Evolutionary conservation across 2,797 vertebrate genomes (phyloP).

Genomic region (Zenarchopterus dispar): DNA sequence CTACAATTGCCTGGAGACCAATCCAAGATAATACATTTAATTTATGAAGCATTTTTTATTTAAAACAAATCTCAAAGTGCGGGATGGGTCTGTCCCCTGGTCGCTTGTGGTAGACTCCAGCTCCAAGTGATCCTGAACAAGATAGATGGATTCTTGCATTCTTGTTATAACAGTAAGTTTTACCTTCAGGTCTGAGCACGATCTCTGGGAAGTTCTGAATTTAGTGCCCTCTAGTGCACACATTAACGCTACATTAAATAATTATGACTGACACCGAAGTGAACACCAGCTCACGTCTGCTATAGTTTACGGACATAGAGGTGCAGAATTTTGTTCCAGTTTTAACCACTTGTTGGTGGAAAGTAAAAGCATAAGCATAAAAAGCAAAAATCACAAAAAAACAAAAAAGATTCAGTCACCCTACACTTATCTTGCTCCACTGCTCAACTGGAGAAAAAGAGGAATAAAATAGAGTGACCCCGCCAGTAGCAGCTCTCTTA

Average conservation of each 20-base stretch:
- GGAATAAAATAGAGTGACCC: constrained; percentile 90
- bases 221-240: constrained; percentile 16
- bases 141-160: neutral
- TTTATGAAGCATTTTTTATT: no score
- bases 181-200: neutral
- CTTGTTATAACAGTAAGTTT: neutral
- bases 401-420: constrained; percentile 35
- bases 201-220: constrained; percentile 1
- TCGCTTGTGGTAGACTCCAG: neutral
- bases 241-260: constrained; percentile 3
- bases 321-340: constrained; percentile 38
- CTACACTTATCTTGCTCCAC: constrained; percentile 64
- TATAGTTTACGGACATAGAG: constrained; percentile 53
- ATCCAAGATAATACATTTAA: no score
- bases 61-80: no score
- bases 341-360: constrained; percentile 30
- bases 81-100: no score
- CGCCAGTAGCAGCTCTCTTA: constrained; percentile 85
- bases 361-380: constrained; percentile 20
- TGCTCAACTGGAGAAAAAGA: constrained; percentile 72
- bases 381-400: constrained; percentile 6
- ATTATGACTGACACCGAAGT: constrained; percentile 38
- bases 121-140: neutral
- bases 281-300: constrained; percentile 25
- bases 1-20: no score